Evolutionary conservation across 2,888 invertebrate genomes (phyloP).

Genomic region (Caprella mutica): DNA sequence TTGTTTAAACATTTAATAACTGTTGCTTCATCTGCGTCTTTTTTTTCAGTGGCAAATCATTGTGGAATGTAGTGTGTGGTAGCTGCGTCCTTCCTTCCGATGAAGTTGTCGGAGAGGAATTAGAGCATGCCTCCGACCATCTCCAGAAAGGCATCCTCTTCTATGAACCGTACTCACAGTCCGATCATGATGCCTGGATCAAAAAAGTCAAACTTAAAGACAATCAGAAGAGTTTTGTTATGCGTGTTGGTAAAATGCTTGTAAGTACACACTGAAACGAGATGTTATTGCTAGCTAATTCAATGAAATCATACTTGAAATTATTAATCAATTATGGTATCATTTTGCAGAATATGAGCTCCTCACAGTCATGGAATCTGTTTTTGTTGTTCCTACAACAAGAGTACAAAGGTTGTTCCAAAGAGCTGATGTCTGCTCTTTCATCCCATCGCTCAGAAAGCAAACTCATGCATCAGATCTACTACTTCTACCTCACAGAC

Average conservation of each 20-base stretch:
- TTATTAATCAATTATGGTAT: background rate
- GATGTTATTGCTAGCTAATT: background rate
- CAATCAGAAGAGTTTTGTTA: conserved; percentile 25
- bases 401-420: conserved; percentile 24
- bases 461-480: conserved; percentile 22
- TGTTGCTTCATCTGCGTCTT: too few relatives aligned
- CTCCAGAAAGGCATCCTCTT: conserved; percentile 18
- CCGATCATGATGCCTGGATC: conserved; percentile 20
- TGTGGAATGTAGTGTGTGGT: conserved; percentile 32
- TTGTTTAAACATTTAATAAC: too few relatives aligned
- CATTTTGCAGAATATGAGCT: conserved; percentile 16
- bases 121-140: conserved; percentile 22
- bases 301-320: background rate
- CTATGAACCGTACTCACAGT: conserved; percentile 13
- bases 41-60: conserved; percentile 29
- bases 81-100: conserved; percentile 26
- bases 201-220: conserved; percentile 10
- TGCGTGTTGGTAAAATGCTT: conserved; percentile 20
- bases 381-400: conserved; percentile 28
- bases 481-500: conserved; percentile 25
- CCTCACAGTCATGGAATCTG: conserved; percentile 29
- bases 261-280: conserved; percentile 9
- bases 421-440: conserved; percentile 15
- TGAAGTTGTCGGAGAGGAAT: conserved; percentile 32
- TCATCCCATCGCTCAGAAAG: conserved; percentile 24